Evolutionary conservation across 2,797 vertebrate species (phyloP), one percentile per base, ranked within the genome.

Genomic region (Sebastolobus altivelis): DNA sequence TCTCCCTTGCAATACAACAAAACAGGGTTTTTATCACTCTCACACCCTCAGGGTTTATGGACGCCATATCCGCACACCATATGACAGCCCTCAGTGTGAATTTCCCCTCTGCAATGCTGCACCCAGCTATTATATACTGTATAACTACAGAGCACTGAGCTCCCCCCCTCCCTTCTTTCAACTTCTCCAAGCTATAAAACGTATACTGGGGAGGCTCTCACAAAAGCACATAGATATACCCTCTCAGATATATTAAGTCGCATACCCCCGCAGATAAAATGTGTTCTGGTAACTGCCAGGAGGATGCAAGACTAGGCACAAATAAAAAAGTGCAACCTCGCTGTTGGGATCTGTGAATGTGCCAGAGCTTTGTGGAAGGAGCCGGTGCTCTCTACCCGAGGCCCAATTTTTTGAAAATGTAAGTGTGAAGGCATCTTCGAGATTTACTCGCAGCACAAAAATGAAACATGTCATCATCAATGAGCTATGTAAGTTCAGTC

Each of bases 1-100:
- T 90, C 87, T 90, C 86, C 88, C 80, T 86, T 76, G 85, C 87
- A 89, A 86, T 85, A 87, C 90, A 84, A 87, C 86, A 86, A 88
- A 87, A 87, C 86, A 78, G 61, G 54, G 56, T 82, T 86, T 56
- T 89, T 90, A 90, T 88, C 80, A 82, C 92, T 85, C 76, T 67
- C 72, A 33, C 70, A 80, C 82, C 89, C 85, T 76, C 58, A 66
- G 89, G 84, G 84, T 90, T 92, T 88, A 91, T 90, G 77, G 82
- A 81, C 43, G 52, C 33, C 72, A 62, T 69, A 84, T 83, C 83
- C 81, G 82, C 84, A 71, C 79, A 60, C 89, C 88, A 89, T 88
- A 92, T 87, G 88, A 92, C 89, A 92, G 67, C 80, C 61, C 85
- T 87, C 86, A 58, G 79, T 80, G 72, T 20, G 72, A 83, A 78